Conservation (phyloP, 2,797 vertebrate species). For the Lophius americanus region DNA sequence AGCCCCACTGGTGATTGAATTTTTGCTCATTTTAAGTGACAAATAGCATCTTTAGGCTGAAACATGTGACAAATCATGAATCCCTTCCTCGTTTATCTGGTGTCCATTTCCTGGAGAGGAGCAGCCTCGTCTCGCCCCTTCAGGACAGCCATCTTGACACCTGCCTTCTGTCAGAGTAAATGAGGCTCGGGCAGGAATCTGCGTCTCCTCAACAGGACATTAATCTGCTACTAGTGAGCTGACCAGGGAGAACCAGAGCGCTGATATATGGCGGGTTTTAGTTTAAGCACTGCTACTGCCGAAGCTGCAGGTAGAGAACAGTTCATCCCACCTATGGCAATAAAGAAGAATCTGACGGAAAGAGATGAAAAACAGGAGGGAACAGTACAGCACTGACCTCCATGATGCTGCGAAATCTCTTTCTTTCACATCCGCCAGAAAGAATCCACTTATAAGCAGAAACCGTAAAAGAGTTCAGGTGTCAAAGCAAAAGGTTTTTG, state of each 20-base stretch:
- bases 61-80: slow-evolving; percentile 42
- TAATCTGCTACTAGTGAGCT: slow-evolving; percentile 73
- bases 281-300: slow-evolving; percentile 61
- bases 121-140: slow-evolving; percentile 52
- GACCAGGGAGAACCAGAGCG: slow-evolving; percentile 60
- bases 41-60: slow-evolving; percentile 8
- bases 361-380: slow-evolving; percentile 8
- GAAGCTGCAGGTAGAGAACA: slow-evolving; percentile 44
- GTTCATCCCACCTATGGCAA: slow-evolving; percentile 54
- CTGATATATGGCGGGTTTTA: slow-evolving; percentile 66
- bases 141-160: slow-evolving; percentile 69
- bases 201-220: slow-evolving; percentile 74
- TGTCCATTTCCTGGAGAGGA: slow-evolving; percentile 49
- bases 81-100: slow-evolving; percentile 55
- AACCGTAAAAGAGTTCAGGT: slow-evolving; percentile 15
- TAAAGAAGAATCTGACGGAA: slow-evolving; percentile 36
- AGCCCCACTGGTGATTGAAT: slow-evolving; percentile 3
- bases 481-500: slow-evolving; percentile 15
- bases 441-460: slow-evolving; percentile 14
- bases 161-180: slow-evolving; percentile 75
- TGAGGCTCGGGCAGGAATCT: slow-evolving; percentile 64
- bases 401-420: not conserved
- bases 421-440: slow-evolving; percentile 16
- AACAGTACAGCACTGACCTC: slow-evolving; percentile 28
- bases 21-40: slow-evolving; percentile 12